These are phyloP conservation scores for Grus americana DNA, from an alignment of 2,113 vertebrate species.

Conservation along the genomic window DNA sequence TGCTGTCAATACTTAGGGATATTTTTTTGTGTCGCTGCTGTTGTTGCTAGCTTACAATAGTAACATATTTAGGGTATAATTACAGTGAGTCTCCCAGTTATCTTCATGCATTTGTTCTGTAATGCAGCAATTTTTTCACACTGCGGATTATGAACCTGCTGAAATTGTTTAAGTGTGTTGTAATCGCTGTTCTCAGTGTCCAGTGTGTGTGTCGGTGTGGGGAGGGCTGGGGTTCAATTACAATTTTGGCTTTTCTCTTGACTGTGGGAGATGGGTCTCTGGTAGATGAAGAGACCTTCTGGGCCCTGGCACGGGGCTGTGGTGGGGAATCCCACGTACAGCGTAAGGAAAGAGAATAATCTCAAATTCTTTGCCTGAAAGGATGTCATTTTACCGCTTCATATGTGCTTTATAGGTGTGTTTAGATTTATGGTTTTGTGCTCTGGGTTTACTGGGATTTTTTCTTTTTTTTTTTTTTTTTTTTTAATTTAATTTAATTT, in stretches of 20 bases:
- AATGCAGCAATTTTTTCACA: constrained; percentile 4
- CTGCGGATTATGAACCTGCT: background rate
- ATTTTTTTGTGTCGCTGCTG: background rate
- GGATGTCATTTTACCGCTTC: background rate
- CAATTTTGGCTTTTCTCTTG: background rate
- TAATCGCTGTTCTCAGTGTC: background rate
- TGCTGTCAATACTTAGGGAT: background rate
- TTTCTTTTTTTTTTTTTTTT: background rate
- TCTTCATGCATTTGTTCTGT: background rate
- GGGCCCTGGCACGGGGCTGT: background rate
- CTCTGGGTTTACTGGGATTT: background rate
- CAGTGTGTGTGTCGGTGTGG: background rate
- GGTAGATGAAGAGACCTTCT: background rate
- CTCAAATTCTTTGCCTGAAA: background rate
- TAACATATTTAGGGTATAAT: background rate
- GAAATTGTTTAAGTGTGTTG: background rate
- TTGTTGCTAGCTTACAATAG: background rate
- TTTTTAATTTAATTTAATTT: background rate
- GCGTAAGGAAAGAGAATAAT: background rate
- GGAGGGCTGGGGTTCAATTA: background rate
- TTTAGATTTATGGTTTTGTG: background rate
- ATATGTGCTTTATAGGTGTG: background rate
- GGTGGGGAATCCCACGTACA: background rate
- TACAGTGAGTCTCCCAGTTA: background rate
- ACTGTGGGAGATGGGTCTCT: background rate